phyloP scores from a whole-genome alignment of 2,797 vertebrate genomes.

The Otolemur crassicaudatus region DNA sequence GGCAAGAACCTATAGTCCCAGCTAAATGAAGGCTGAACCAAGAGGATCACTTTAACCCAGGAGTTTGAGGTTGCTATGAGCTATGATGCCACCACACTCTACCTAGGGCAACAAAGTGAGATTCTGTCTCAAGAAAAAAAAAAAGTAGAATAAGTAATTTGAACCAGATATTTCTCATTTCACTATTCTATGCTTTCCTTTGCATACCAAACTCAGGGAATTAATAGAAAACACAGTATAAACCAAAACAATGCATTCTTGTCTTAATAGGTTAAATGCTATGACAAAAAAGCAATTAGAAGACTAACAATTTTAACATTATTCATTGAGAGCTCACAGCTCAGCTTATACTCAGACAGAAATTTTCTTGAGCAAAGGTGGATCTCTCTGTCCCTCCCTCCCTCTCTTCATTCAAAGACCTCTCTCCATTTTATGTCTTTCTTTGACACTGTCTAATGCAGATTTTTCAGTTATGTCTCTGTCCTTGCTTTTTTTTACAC shows the following conservation, averaged over 20 bases:
- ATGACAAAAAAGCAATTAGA: neutral
- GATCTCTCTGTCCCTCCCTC: neutral
- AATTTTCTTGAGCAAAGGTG: neutral
- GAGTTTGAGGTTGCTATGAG: no score
- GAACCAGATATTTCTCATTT: neutral
- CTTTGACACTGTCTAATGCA: neutral
- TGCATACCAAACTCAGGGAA: constrained; percentile 13
- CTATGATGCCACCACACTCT: no score
- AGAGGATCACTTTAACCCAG: no score
- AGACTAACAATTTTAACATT: neutral
- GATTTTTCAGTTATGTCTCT: neutral
- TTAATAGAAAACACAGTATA: neutral
- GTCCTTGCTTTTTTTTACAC: neutral
- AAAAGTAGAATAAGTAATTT: neutral
- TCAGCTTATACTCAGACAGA: neutral
- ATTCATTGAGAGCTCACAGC: neutral
- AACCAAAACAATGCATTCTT: neutral
- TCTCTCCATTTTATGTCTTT: neutral
- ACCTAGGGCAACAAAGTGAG: no score
- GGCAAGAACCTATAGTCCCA: no score
- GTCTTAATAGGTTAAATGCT: neutral
- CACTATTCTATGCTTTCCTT: neutral
- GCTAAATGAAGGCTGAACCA: no score
- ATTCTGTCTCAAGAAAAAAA: no score
- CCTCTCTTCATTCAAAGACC: neutral